A percentile compares a stretch with the other conserved stretches of the same genome.
phyloP scores from a whole-genome alignment of 2,113 vertebrate species.

The Trichechus manatus region DNA sequence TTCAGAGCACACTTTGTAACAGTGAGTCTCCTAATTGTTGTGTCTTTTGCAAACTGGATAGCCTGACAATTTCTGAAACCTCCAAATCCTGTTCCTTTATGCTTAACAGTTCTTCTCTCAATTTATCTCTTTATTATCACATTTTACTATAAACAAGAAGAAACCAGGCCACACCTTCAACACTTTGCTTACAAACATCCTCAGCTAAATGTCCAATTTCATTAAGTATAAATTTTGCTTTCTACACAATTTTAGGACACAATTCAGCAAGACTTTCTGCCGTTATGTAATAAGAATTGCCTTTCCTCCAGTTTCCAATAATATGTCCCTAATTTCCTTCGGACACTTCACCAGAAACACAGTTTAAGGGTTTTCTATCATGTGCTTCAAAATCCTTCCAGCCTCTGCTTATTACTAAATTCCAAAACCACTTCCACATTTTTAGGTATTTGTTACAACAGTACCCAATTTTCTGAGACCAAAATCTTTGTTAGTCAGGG shows the following conservation, averaged over 20 bases:
- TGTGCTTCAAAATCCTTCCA: not conserved
- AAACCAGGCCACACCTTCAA: not conserved
- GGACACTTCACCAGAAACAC: not conserved
- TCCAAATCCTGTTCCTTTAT: not conserved
- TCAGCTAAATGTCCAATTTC: not conserved
- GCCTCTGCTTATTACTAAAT: not conserved
- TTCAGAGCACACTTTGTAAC: not conserved
- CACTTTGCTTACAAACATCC: not conserved
- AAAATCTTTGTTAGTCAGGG: not conserved
- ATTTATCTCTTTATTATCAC: not conserved
- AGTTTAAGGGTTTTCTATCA: not conserved
- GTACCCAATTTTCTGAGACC: not conserved
- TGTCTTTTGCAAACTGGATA: not conserved
- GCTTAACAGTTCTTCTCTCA: too few species aligned
- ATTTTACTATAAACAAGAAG: not conserved
- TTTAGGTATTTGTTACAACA: not conserved
- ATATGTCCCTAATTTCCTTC: not conserved
- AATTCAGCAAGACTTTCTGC: not conserved
- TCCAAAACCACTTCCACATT: not conserved
- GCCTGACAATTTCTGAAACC: not conserved
- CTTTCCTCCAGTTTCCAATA: not conserved
- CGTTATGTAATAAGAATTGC: not conserved
- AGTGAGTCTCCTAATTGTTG: not conserved
- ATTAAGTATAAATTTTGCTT: not conserved
- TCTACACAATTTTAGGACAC: not conserved